phyloP scores from a whole-genome alignment of 2,113 vertebrate species.

The Pao palembangensis region DNA sequence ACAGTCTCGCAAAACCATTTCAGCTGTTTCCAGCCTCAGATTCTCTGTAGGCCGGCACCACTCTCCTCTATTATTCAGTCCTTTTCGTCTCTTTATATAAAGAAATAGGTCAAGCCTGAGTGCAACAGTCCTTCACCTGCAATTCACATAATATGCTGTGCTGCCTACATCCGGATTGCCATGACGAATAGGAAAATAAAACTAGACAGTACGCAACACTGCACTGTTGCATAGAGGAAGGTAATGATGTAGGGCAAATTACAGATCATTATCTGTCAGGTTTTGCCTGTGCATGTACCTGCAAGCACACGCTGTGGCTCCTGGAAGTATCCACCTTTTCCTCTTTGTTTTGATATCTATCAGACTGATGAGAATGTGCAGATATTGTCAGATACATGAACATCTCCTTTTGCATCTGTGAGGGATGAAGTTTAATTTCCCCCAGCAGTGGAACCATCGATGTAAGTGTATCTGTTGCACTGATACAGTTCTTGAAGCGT shows the following conservation, averaged over 20 bases:
- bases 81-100: conserved; percentile 10
- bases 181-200: conserved; percentile 39
- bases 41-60: conserved; percentile 50
- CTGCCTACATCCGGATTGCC: conserved; percentile 25
- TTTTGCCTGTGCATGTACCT: too few relatives aligned
- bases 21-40: conserved; percentile 30
- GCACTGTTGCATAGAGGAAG: background rate
- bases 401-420: conserved; percentile 24
- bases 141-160: conserved; percentile 33
- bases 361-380: conserved; percentile 16
- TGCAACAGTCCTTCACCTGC: conserved; percentile 42
- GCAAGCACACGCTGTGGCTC: background rate
- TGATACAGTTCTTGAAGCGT: conserved; percentile 31
- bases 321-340: conserved; percentile 1
- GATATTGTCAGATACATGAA: conserved; percentile 15
- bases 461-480: conserved; percentile 33
- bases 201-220: conserved; percentile 36
- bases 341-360: conserved; percentile 42
- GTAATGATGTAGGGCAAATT: conserved; percentile 1
- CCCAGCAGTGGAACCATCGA: conserved; percentile 16
- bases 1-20: conserved; percentile 39
- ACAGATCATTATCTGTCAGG: too few relatives aligned
- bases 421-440: conserved; percentile 57
- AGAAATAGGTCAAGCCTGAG: conserved; percentile 48
- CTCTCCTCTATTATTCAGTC: conserved; percentile 67